Percentiles rank a stretch among this genome's conserved stretches.
Conservation (phyloP, 2,797 vertebrate genomes). For the Cyprinella venusta region DNA sequence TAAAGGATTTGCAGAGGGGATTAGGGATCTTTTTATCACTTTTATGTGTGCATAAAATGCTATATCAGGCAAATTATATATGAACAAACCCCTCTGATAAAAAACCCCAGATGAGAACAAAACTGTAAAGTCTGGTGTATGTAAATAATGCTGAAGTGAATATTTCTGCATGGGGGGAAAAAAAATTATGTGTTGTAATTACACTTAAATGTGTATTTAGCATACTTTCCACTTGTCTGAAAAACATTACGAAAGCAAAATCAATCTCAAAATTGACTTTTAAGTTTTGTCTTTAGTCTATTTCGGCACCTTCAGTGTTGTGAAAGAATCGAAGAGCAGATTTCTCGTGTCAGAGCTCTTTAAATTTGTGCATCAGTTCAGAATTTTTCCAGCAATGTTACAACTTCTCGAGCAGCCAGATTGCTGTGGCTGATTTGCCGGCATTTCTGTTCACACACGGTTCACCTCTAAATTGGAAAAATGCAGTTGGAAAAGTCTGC, state of each 20-base stretch:
- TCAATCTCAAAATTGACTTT: neutral
- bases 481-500: slow-evolving; percentile 2
- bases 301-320: neutral
- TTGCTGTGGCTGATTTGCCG: neutral
- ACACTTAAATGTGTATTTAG: neutral
- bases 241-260: neutral
- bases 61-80: neutral
- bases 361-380: neutral
- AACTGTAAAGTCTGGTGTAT: neutral
- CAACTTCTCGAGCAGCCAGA: neutral
- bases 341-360: neutral
- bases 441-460: neutral
- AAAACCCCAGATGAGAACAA: neutral
- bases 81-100: neutral
- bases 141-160: neutral
- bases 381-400: neutral
- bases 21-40: neutral
- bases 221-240: neutral
- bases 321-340: neutral
- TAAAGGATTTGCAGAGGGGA: neutral
- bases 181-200: neutral
- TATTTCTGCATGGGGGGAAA: no score
- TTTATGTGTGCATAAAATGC: no score
- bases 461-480: neutral
- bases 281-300: neutral